These are phyloP conservation scores for Zelleria hepariella DNA, from an alignment of 2,888 invertebrate genomes.

Conservation along the genomic window DNA sequence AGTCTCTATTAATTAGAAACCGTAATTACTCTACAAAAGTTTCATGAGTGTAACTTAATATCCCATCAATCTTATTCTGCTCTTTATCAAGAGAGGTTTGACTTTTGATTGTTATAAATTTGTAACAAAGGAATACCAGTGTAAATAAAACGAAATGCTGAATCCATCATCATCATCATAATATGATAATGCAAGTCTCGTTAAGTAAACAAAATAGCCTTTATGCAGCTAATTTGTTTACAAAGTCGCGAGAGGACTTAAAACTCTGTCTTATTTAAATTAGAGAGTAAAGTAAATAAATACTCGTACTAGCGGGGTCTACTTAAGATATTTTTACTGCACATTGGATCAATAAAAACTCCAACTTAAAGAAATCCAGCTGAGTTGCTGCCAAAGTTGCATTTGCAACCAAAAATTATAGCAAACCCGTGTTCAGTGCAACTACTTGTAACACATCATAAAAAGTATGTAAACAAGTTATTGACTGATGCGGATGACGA, in stretches of 20 bases:
- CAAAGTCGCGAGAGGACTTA: conserved; percentile 57
- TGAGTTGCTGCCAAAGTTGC: too few species aligned
- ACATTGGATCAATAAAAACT: not conserved
- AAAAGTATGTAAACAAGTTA: too few species aligned
- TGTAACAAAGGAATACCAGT: conserved; percentile 3
- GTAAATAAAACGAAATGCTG: conserved; percentile 14
- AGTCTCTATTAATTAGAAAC: not conserved
- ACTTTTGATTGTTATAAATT: not conserved
- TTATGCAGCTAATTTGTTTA: conserved; percentile 58
- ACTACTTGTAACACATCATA: too few species aligned
- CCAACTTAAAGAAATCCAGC: too few species aligned
- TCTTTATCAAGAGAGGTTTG: not conserved
- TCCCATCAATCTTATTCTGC: not conserved
- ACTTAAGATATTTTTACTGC: not conserved
- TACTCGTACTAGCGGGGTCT: conserved; percentile 22
- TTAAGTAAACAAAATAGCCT: conserved; percentile 29
- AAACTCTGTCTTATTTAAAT: conserved; percentile 64
- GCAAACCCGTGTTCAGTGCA: too few species aligned
- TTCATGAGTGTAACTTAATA: not conserved
- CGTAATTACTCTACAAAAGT: not conserved
- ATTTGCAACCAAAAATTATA: too few species aligned
- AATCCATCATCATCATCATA: conserved; percentile 20
- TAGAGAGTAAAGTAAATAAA: conserved; percentile 63
- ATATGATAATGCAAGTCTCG: conserved; percentile 22
- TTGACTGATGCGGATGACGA: too few species aligned